Conservation (phyloP, 2,888 invertebrate species). For the Spilarctia lutea region DNA sequence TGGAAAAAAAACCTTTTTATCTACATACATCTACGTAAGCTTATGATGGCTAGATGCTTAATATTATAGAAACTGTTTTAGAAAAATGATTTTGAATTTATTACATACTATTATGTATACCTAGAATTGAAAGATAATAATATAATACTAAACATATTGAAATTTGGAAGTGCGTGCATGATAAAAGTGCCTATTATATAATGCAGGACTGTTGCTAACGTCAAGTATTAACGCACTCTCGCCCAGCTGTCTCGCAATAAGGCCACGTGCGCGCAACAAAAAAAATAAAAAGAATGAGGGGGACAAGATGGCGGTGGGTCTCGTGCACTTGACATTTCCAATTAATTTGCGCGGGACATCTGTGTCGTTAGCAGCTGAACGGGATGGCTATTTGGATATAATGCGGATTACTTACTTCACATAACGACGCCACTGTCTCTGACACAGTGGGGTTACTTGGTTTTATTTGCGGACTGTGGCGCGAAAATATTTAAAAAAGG, state of each 20-base stretch:
- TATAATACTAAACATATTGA: neutral
- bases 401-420: constrained; percentile 75
- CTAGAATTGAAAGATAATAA: neutral
- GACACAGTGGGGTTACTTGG: constrained; percentile 42
- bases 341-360: constrained; percentile 86
- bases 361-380: constrained; percentile 84
- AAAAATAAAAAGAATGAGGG: constrained; percentile 65
- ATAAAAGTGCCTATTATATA: constrained; percentile 16
- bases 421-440: constrained; percentile 54
- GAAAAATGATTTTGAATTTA: neutral
- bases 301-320: constrained; percentile 80
- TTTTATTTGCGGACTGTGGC: constrained; percentile 42
- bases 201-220: constrained; percentile 56
- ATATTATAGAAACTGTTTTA: neutral
- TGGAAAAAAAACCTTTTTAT: too few relatives aligned
- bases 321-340: constrained; percentile 86
- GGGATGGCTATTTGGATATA: constrained; percentile 69
- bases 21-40: too few relatives aligned
- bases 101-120: too few relatives aligned
- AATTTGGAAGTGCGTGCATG: constrained; percentile 12
- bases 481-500: constrained; percentile 25
- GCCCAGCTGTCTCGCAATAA: constrained; percentile 82
- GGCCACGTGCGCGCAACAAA: constrained; percentile 82
- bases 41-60: too few relatives aligned
- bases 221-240: constrained; percentile 70